A percentile compares a stretch with the other conserved stretches of the same genome.
Evolutionary conservation across 2,888 invertebrate genomes (phyloP).

Genomic region (Cephus spinipes): DNA sequence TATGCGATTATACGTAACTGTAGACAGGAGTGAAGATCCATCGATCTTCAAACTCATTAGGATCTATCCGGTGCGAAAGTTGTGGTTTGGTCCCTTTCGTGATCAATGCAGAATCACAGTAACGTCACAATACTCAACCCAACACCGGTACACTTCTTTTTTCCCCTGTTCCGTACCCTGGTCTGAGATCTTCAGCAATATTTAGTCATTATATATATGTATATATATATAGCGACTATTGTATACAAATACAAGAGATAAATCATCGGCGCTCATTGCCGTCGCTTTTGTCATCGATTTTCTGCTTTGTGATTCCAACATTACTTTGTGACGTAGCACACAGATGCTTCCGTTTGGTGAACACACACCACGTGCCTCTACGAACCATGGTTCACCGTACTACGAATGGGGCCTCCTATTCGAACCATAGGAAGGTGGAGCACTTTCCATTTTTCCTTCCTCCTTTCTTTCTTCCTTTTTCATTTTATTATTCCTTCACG

Average conservation of each 20-base stretch:
- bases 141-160: conserved; percentile 5
- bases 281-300: conserved; percentile 27
- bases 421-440: conserved; percentile 5
- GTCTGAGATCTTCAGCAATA: conserved; percentile 18
- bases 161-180: neutral
- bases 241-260: conserved; percentile 43
- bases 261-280: conserved; percentile 43
- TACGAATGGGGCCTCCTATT: neutral
- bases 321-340: neutral
- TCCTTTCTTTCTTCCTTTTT: conserved; percentile 13
- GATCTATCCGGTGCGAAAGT: neutral
- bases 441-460: conserved; percentile 13
- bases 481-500: neutral
- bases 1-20: neutral
- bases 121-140: conserved; percentile 8
- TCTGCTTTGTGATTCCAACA: neutral
- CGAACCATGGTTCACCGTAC: neutral
- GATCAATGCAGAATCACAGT: neutral
- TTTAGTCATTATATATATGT: conserved; percentile 11
- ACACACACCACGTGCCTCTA: neutral
- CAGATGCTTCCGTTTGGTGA: neutral
- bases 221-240: neutral
- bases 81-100: neutral
- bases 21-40: conserved; percentile 13
- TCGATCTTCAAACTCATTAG: conserved; percentile 15